Percentiles rank a stretch among this genome's conserved stretches.
Conservation (phyloP, 2,797 vertebrate species). For the Macropodus opercularis region DNA sequence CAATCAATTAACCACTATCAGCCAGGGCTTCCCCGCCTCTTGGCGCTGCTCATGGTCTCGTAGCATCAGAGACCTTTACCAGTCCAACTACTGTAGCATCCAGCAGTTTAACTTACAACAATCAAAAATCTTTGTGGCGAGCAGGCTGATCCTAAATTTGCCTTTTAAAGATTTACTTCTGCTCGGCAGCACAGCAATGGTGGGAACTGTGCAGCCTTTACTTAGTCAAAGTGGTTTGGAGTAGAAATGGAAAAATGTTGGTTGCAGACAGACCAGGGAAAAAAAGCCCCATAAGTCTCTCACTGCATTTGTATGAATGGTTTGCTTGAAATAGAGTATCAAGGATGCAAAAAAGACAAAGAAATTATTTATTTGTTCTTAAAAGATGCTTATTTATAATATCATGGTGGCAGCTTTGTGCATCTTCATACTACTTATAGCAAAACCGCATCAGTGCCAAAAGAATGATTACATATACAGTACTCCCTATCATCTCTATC, state of each 20-base stretch:
- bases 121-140: conserved; percentile 43
- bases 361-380: not conserved
- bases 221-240: conserved; percentile 43
- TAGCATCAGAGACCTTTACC: conserved; percentile 29
- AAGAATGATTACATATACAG: conserved; percentile 24
- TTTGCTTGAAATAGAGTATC: too few species aligned
- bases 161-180: conserved; percentile 32
- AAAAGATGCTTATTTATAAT: conserved; percentile 5
- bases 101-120: conserved; percentile 29
- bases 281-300: conserved; percentile 12
- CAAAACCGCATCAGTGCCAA: conserved; percentile 9
- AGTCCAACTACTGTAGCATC: conserved; percentile 19
- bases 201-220: conserved; percentile 29
- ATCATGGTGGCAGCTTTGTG: not conserved
- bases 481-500: not conserved
- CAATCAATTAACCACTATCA: conserved; percentile 71
- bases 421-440: not conserved
- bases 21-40: conserved; percentile 29
- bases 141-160: conserved; percentile 29
- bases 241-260: conserved; percentile 38
- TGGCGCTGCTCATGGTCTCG: conserved; percentile 25
- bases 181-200: conserved; percentile 14
- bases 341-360: conserved; percentile 9
- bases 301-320: conserved; percentile 4
- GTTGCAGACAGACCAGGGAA: not conserved